Percentiles rank a stretch among this genome's conserved stretches.
phyloP scores from a whole-genome alignment of 1,140 invertebrate genomes.

The Gonatopus flavifemur region DNA sequence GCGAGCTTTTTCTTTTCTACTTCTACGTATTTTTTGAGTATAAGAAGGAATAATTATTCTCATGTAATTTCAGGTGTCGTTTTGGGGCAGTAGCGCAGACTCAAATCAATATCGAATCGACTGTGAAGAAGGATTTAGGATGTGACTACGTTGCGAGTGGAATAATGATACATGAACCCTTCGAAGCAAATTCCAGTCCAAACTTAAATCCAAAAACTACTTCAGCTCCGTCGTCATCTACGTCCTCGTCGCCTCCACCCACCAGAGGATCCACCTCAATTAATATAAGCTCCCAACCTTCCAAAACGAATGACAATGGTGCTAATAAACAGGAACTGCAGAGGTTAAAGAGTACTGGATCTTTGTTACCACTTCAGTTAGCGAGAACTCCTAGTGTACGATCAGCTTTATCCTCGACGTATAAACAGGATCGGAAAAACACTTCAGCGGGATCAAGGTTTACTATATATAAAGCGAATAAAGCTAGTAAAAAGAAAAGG shows the following conservation, averaged over 20 bases:
- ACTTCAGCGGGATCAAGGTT: constrained; percentile 73
- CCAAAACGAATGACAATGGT: constrained; percentile 46
- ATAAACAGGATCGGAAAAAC: constrained; percentile 71
- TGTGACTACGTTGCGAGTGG: constrained; percentile 44
- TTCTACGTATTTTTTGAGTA: no score
- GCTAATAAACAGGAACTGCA: constrained; percentile 48
- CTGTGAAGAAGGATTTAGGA: constrained; percentile 33
- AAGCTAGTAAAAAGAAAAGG: constrained; percentile 91
- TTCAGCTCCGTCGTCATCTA: constrained; percentile 50
- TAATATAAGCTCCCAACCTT: constrained; percentile 25
- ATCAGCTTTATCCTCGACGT: constrained; percentile 32
- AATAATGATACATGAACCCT: constrained; percentile 40
- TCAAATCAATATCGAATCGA: constrained; percentile 38
- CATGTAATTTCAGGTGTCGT: constrained; percentile 44
- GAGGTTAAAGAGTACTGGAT: constrained; percentile 46
- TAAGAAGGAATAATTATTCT: no score
- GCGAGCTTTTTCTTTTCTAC: no score
- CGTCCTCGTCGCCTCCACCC: constrained; percentile 45
- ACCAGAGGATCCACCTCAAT: constrained; percentile 8
- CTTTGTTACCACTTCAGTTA: constrained; percentile 48
- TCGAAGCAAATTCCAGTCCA: constrained; percentile 50
- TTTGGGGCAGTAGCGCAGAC: constrained; percentile 53
- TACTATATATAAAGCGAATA: constrained; percentile 90
- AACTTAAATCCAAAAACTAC: constrained; percentile 46
- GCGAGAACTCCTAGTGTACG: constrained; percentile 43